Evolutionary conservation across 2,888 invertebrate genomes (phyloP).

Genomic region (Stenolophus ochropezus): DNA sequence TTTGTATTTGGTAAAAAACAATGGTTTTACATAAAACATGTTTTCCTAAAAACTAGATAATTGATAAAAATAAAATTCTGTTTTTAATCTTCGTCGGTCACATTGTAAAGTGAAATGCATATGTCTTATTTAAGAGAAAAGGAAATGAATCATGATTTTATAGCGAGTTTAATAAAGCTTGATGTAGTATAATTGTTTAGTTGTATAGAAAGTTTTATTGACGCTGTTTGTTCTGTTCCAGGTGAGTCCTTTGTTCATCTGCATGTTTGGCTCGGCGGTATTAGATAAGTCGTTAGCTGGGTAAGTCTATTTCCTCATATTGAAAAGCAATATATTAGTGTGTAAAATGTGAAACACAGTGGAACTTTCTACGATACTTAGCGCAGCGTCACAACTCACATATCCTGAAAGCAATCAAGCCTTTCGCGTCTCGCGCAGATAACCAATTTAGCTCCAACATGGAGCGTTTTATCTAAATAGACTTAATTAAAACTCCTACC

Average conservation of each 20-base stretch:
- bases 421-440: slow-evolving; percentile 7
- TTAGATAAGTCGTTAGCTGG: neutral
- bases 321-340: slow-evolving; percentile 1
- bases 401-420: slow-evolving; percentile 36
- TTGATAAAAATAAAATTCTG: no score
- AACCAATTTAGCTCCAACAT: slow-evolving; percentile 36
- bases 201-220: neutral
- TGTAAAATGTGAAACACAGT: slow-evolving; percentile 27
- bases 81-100: no score
- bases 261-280: neutral
- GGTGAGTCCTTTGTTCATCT: neutral
- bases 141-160: neutral
- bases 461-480: slow-evolving; percentile 34
- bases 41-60: no score
- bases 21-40: no score
- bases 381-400: slow-evolving; percentile 13
- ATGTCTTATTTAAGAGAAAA: neutral
- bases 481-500: slow-evolving; percentile 35
- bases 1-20: no score
- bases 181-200: neutral
- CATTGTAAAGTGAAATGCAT: neutral
- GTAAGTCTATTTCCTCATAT: slow-evolving; percentile 8
- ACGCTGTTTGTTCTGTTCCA: neutral
- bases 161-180: no score
- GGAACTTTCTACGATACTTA: slow-evolving; percentile 22